Conservation (phyloP, 2,797 vertebrate species). For the Astyanax mexicanus region DNA sequence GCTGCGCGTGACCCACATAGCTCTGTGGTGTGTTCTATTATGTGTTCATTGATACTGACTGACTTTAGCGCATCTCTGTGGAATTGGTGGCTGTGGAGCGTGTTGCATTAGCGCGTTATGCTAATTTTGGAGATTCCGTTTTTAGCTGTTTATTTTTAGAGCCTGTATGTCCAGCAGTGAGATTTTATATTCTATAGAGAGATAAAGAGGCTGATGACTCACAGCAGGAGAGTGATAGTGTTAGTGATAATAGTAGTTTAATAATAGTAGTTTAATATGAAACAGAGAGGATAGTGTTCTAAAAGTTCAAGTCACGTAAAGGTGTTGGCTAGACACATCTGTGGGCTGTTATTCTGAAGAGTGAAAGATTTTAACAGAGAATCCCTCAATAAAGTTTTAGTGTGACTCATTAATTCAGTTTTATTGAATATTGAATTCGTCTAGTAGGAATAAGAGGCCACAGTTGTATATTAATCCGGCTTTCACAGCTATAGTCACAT, state of each 20-base stretch:
- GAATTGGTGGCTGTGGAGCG: constrained; percentile 26
- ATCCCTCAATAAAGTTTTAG: background rate
- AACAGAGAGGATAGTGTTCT: background rate
- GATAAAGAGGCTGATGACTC: background rate
- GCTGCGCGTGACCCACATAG: constrained; percentile 18
- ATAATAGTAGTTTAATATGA: background rate
- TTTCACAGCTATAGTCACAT: background rate
- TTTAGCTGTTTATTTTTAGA: constrained; percentile 21
- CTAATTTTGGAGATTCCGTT: constrained; percentile 10
- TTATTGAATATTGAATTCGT: background rate
- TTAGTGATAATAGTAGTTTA: background rate
- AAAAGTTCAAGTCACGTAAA: background rate
- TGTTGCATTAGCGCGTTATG: constrained; percentile 15
- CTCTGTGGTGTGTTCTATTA: background rate
- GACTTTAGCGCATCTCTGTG: constrained; percentile 9
- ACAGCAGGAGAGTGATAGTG: background rate
- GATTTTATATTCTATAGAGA: constrained; percentile 17
- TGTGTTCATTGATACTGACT: constrained; percentile 27
- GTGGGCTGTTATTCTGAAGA: background rate
- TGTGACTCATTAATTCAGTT: background rate
- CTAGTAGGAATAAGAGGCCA: background rate
- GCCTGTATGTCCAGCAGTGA: background rate
- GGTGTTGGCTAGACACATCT: background rate
- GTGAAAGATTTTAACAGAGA: background rate
- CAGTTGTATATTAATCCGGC: background rate